Conservation (phyloP, 2,113 vertebrate species). For the Smithornis capensis region DNA sequence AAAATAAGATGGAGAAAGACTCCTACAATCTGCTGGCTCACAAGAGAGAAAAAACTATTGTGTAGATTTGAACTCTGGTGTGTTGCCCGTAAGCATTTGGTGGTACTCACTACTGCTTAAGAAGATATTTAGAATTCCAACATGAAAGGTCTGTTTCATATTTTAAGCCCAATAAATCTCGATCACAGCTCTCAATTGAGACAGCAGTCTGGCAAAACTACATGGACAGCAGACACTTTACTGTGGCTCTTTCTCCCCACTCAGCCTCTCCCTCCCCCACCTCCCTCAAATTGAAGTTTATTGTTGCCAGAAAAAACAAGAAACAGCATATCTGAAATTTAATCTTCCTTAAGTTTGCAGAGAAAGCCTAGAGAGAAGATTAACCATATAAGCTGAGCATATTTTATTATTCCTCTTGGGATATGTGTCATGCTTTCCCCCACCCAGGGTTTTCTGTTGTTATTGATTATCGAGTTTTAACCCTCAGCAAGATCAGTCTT, state of each 20-base stretch:
- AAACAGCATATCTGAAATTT: conserved; percentile 55
- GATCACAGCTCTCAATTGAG: conserved; percentile 59
- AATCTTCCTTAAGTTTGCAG: conserved; percentile 52
- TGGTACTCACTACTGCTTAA: conserved; percentile 66
- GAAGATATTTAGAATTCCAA: conserved; percentile 71
- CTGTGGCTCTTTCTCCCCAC: conserved; percentile 6
- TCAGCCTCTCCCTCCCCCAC: conserved; percentile 45
- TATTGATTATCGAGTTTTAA: background rate
- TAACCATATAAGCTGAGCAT: background rate
- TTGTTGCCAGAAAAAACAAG: conserved; percentile 67
- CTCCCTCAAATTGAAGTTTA: conserved; percentile 20
- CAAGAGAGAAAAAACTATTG: conserved; percentile 33
- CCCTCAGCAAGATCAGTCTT: background rate
- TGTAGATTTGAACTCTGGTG: conserved; percentile 47
- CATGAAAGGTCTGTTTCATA: conserved; percentile 70
- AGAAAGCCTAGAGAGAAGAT: conserved; percentile 38
- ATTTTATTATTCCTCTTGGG: background rate
- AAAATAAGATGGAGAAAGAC: background rate
- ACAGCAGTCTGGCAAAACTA: conserved; percentile 68
- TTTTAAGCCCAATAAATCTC: conserved; percentile 71
- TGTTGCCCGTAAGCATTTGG: conserved; percentile 63
- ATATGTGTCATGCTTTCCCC: background rate
- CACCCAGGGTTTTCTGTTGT: background rate
- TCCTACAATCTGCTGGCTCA: conserved; percentile 10
- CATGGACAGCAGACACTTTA: conserved; percentile 57